phyloP scores from a whole-genome alignment of 1,140 invertebrate genomes.

The Solen grandis region DNA sequence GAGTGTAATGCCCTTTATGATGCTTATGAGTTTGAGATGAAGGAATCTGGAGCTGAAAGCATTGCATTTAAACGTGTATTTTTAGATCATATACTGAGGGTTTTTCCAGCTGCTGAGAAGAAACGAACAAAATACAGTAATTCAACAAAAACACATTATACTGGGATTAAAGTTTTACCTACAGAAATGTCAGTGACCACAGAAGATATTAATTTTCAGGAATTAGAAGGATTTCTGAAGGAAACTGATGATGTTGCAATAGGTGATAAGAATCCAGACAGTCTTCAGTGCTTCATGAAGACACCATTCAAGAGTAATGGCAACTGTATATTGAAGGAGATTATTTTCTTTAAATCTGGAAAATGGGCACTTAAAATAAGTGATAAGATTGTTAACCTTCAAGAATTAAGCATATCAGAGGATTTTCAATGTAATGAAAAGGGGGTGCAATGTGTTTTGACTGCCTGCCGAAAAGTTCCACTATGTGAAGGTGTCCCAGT shows the following conservation, averaged over 20 bases:
- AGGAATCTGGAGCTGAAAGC: background rate
- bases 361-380: background rate
- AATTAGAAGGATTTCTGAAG: background rate
- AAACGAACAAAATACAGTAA: background rate
- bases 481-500: slow-evolving; percentile 17
- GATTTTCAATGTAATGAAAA: background rate
- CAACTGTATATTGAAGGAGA: slow-evolving; percentile 11
- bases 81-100: background rate
- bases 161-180: background rate
- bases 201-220: background rate
- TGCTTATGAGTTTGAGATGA: background rate
- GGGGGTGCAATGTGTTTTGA: background rate
- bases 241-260: background rate
- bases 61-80: background rate
- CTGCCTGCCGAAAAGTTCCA: background rate
- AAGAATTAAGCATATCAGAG: background rate
- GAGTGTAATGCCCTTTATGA: background rate
- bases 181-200: background rate
- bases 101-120: slow-evolving; percentile 1
- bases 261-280: background rate
- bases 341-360: background rate
- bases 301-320: background rate
- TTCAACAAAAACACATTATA: background rate
- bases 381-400: background rate
- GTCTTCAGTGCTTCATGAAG: background rate